Conservation (phyloP, 1,140 invertebrate genomes). For the Laupala kohalensis region DNA sequence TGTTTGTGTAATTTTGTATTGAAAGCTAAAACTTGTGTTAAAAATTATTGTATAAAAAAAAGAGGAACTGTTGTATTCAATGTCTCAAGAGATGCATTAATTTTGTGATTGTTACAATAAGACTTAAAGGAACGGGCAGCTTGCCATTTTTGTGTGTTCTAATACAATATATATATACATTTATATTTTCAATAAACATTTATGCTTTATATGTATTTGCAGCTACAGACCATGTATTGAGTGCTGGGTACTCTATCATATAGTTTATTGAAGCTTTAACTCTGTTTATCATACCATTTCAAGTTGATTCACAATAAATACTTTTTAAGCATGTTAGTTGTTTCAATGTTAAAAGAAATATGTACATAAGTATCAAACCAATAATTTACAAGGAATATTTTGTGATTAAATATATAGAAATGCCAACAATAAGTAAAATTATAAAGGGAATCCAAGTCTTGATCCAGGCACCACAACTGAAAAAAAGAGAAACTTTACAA, state of each 20-base stretch:
- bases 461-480: slow-evolving; percentile 55
- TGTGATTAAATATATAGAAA: background rate
- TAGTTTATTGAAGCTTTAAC: background rate
- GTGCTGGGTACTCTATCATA: background rate
- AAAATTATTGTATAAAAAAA: too few species aligned
- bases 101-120: background rate
- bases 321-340: background rate
- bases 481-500: slow-evolving; percentile 27
- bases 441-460: slow-evolving; percentile 81
- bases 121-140: too few species aligned
- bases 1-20: too few species aligned
- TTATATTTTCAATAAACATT: background rate
- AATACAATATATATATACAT: background rate
- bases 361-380: background rate
- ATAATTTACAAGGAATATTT: background rate
- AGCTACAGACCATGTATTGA: background rate
- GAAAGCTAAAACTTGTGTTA: too few species aligned
- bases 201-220: background rate
- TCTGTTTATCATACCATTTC: background rate
- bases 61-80: background rate
- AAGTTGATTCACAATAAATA: background rate
- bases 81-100: background rate
- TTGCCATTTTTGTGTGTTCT: too few species aligned
- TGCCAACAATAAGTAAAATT: background rate
- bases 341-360: background rate